Evolutionary conservation across 2,888 invertebrate species (phyloP), one percentile per base, ranked within the genome.

Genomic region (Molanna angustata): DNA sequence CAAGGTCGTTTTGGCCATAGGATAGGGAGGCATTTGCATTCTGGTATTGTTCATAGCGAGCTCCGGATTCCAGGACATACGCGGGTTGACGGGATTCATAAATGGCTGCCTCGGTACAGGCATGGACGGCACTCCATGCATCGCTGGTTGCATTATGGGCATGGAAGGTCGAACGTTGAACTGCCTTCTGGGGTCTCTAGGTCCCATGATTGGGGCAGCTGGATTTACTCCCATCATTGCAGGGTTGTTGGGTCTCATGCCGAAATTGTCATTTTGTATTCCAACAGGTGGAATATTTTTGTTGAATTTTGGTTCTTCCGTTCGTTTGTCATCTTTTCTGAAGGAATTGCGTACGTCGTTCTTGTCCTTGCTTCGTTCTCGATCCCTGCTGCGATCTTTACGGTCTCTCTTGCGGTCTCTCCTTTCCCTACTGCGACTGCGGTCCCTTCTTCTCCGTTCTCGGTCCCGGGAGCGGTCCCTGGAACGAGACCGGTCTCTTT

Each of bases 371-470:
- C 67, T 82, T 60, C 67, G 74, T 58, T 52, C 72, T 70, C 71
- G 9, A 4, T 74, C 72, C 14, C 82, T 72, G 57, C 80, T 78
- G 55, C 79, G 75, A 35, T 80, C 78, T 59, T 73, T 75, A 19
- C 78, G 69, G 51, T 77, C 74, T 1, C 80, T 69, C 47, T 77
- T 73, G 46, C 78, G 69, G 60, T 70, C 67, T 31, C 69, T 58
- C 20, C 71, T 61, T 16, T 68, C 69, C 16, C 76, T 65, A 32
- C 82, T 80, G 18, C 84, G 69, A 60, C 82, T 80, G 39, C 84
- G 76, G 53, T 84, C 78, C 32, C 85, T 78, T 48, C 83, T 74
- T 61, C 68, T 78, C 20, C 79, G 76, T 14, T 76, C 73, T 14
- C 84, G 72, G 1, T 85, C 88, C 56, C 67, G 67, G 16, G 71